Percentiles rank a stretch among this genome's conserved stretches.
phyloP scores from a whole-genome alignment of 2,797 vertebrate genomes.

The Bradypus variegatus region DNA sequence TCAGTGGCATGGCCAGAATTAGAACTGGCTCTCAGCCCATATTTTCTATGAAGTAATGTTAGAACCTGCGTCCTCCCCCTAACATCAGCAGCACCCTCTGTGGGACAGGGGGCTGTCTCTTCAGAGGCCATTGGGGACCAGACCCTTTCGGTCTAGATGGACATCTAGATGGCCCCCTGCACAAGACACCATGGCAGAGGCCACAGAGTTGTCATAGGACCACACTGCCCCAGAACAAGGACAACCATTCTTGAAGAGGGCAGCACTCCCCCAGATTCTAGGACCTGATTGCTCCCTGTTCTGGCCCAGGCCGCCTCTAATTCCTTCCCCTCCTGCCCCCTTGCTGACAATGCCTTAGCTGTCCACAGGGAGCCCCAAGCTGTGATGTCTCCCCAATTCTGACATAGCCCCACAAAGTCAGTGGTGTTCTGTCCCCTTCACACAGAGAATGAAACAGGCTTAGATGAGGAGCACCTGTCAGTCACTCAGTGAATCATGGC shows the following conservation, averaged over 20 bases:
- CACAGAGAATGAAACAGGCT: not conserved
- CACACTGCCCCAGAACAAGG: not conserved
- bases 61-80: not conserved
- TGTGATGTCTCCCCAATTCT: not conserved
- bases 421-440: not conserved
- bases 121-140: not conserved
- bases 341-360: not conserved
- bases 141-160: not conserved
- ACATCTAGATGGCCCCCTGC: not conserved
- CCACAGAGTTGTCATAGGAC: not conserved
- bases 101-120: not conserved
- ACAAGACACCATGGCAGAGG: not conserved
- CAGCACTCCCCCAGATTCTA: not conserved
- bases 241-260: not conserved
- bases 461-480: not conserved
- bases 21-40: no score
- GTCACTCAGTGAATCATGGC: not conserved
- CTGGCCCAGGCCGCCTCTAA: not conserved
- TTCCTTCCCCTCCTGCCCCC: no score
- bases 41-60: no score
- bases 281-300: not conserved
- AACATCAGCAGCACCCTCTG: not conserved
- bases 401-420: not conserved
- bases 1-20: no score
- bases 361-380: not conserved